Evolutionary conservation across 2,797 vertebrate genomes (phyloP).

Genomic region (Enteromius afrohamiltoni): DNA sequence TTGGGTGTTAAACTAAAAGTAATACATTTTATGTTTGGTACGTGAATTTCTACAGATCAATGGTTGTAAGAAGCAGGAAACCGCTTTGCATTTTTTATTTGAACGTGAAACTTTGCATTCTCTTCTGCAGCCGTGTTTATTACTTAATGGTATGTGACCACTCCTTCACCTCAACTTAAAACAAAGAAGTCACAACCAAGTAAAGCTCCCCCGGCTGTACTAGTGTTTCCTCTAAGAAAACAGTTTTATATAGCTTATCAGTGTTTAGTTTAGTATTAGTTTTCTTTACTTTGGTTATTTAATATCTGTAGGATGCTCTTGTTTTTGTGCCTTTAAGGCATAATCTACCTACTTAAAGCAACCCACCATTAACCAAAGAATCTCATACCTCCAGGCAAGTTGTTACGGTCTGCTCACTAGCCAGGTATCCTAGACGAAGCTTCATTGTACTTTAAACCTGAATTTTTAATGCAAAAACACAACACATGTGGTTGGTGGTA

Average conservation of each 20-base stretch:
- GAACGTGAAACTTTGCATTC: constrained; percentile 44
- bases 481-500: constrained; percentile 11
- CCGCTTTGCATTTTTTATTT: constrained; percentile 37
- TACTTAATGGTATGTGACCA: constrained; percentile 64
- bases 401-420: constrained; percentile 49
- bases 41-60: constrained; percentile 19
- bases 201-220: background rate
- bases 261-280: background rate
- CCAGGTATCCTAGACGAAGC: constrained; percentile 38
- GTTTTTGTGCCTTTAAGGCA: constrained; percentile 44
- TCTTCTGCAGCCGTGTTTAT: constrained; percentile 64
- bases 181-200: constrained; percentile 54
- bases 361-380: constrained; percentile 45
- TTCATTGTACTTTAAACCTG: constrained; percentile 43
- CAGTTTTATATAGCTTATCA: background rate
- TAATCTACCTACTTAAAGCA: constrained; percentile 28
- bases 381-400: constrained; percentile 53
- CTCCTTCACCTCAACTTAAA: constrained; percentile 51
- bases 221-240: background rate
- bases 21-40: constrained; percentile 42
- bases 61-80: constrained; percentile 32
- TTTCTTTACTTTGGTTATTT: background rate
- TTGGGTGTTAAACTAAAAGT: constrained; percentile 51
- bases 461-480: constrained; percentile 41
- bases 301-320: background rate